Evolutionary conservation across 37 sponge, comb jelly and placozoan genomes (phyloP), one percentile per base, ranked within the genome.

Genomic region (Cliona cf. orientalis): DNA sequence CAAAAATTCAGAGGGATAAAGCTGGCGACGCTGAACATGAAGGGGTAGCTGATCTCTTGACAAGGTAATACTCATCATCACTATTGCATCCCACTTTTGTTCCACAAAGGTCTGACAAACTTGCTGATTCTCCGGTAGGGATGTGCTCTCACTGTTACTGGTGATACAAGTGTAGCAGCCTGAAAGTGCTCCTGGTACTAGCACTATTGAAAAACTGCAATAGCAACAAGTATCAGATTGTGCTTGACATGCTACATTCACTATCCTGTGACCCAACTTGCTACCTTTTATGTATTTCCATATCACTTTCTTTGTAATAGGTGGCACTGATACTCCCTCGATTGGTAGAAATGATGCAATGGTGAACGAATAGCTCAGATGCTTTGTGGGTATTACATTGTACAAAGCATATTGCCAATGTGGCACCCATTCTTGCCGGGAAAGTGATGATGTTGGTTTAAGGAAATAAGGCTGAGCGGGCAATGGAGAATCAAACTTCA

Each of bases 1-100:
- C 0, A 95, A 56, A 68, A 95, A 95, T 60, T 95, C 95, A 55
- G 78, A 75, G 22, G 88, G 88, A 64, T 53, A 31, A 37, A 58
- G 65, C 29, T 17, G 32, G 35, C 72, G 3, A 5, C 39, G 23
- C n/a, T 71, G 61, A 6, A 82, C 34, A 28, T 2, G 9, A 34
- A 63, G 21, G 12, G 71, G 82, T 17, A 84, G 46, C 70, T 70
- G 69, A 33, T 68, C 68, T 5, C 39, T 6, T 5, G 85, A 42
- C 23, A 76, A 31, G 2, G n/a, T 1, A 28, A 5, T 76, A 58
- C 35, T 67, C 45, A 84, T 11, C 85, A 84, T 84, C 76, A 84
- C 68, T n/a, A 84, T 31, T 25, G 61, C 85, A 58, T 84, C 85
- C 26, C 42, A 56, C 35, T 41, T 45, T 25, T 36, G 26, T 36